Evolutionary conservation across 2,888 invertebrate genomes (phyloP), one percentile per base, ranked within the genome.

Genomic region (Laspeyria flexula): DNA sequence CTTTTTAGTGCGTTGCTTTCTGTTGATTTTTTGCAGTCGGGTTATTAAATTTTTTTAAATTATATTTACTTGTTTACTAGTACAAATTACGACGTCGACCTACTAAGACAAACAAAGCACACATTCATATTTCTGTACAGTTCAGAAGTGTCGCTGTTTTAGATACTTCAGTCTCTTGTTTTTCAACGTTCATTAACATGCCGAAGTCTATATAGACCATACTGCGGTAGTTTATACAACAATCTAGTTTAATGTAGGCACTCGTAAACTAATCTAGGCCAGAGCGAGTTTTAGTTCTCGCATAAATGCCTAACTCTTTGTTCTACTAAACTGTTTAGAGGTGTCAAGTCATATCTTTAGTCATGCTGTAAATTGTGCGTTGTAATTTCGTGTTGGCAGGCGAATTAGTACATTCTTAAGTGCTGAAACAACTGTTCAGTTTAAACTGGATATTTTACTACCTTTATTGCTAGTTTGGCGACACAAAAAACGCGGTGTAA

Each of bases 271-370:
- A 35, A 35, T 35, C 16, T 37, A 44, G 44, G 31, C 7, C 30
- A 16, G 3, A 41, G 10, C 40, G 5, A 41, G 41, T 47, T 47
- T 21, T 29, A 29, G 18, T 18, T 27, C 12, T 40, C 27, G 11
- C 31, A 12, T 40, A 40, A 46, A 47, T 29, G 33, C 18, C n/a
- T 0, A 9, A 12, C 34, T 35, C 34, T 41, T 35, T 47, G 46
- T 41, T 35, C 29, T 35, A 35, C 3, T n/a, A 13, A 23, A 44
- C 25, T 23, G 30, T 30, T 29, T 29, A 27, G 29, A 34, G 18
- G 34, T 27, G 40, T 16, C 25, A 15, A 5, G 18, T 44, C 35
- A 31, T 38, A 31, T 30, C 11, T 29, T 44, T 37, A 18, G 43
- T 21, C 21, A 31, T 21, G 30, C 37, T 37, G 13, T 12, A 21